Conservation (phyloP, 2,888 invertebrate species). For the Cryptocephalus primarius region DNA sequence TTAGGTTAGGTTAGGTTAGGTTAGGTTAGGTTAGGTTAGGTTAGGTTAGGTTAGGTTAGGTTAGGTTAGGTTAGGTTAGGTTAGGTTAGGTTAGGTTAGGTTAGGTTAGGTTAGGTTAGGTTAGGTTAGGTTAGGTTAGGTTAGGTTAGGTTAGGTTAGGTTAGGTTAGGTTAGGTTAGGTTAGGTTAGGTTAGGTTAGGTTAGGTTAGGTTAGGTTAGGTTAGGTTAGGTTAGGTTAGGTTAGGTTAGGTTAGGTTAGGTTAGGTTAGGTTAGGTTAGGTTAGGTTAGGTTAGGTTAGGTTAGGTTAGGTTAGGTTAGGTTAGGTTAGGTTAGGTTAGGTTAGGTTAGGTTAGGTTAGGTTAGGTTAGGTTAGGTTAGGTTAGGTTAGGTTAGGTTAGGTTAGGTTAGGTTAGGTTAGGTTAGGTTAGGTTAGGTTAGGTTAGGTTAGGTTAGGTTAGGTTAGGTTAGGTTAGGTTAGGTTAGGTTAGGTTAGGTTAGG, state of each 20-base stretch:
- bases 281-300: neutral
- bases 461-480: slow-evolving; percentile 11
- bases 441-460: slow-evolving; percentile 12
- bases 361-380: slow-evolving; percentile 1
- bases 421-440: slow-evolving; percentile 13
- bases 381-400: slow-evolving; percentile 1
- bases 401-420: slow-evolving; percentile 8
- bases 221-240: slow-evolving; percentile 9
- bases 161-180: slow-evolving; percentile 2
- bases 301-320: slow-evolving; percentile 1
- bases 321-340: slow-evolving; percentile 1
- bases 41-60: neutral
- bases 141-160: slow-evolving; percentile 1
- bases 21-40: neutral
- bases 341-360: slow-evolving; percentile 1
- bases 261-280: slow-evolving; percentile 1
- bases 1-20: neutral
- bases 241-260: too few relatives aligned
- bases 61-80: slow-evolving; percentile 1
- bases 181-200: slow-evolving; percentile 2
- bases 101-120: slow-evolving; percentile 3
- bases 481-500: slow-evolving; percentile 11
- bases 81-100: slow-evolving; percentile 3
- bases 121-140: slow-evolving; percentile 3
- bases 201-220: slow-evolving; percentile 18